Conservation (phyloP, 2,113 vertebrate species). For the Gymnobelideus leadbeateri region DNA sequence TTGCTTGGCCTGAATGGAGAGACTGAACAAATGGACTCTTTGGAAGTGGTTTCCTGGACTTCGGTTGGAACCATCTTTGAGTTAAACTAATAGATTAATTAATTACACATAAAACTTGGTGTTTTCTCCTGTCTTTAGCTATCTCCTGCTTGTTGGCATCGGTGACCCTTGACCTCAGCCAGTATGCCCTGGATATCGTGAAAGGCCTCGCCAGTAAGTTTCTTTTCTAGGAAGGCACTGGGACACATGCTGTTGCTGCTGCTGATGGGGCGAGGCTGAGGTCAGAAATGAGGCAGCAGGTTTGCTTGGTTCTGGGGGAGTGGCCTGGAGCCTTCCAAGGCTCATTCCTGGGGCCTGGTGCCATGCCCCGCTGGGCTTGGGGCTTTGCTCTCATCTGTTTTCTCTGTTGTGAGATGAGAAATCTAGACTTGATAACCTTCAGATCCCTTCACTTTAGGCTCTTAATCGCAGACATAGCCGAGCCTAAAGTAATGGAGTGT, state of each 20-base stretch:
- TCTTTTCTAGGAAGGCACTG: not conserved
- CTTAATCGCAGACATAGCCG: not conserved
- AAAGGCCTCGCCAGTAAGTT: conserved; percentile 95
- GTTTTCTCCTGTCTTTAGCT: conserved; percentile 84
- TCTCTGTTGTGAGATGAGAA: not conserved
- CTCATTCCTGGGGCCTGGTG: not conserved
- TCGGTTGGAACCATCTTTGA: not conserved
- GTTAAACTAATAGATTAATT: not conserved
- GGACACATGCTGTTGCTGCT: not conserved
- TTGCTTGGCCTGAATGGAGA: not conserved
- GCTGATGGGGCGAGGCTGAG: not conserved
- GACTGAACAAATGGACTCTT: not conserved
- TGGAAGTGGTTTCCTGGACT: not conserved
- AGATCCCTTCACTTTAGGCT: not conserved
- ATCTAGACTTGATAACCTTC: not conserved
- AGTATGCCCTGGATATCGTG: conserved; percentile 94
- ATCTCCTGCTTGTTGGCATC: conserved; percentile 92
- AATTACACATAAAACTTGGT: not conserved
- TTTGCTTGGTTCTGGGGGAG: not conserved
- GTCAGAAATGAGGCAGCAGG: conserved; percentile 8
- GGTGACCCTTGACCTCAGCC: conserved; percentile 97
- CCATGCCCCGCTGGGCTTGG: not conserved
- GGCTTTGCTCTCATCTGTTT: not conserved
- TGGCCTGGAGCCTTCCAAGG: not conserved
- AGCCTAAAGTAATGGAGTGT: not conserved